These are phyloP conservation scores for Sitta carolinensis DNA, from an alignment of 2,797 vertebrate genomes.

Conservation along the genomic window DNA sequence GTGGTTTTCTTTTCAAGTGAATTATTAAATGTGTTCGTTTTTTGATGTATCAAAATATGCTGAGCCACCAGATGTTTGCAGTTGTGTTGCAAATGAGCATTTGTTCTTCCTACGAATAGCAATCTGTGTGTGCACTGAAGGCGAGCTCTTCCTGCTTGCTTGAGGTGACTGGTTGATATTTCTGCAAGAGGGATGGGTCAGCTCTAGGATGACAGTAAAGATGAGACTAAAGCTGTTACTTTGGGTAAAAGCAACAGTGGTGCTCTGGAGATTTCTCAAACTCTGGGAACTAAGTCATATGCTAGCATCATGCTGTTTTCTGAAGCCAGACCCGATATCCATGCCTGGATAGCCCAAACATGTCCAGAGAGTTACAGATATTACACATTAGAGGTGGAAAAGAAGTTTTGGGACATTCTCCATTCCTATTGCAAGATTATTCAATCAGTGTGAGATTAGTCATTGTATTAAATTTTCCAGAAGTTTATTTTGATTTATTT, in stretches of 20 bases:
- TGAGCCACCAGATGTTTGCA: not conserved
- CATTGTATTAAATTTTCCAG: not conserved
- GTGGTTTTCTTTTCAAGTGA: not conserved
- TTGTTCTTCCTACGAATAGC: not conserved
- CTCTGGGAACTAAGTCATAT: not conserved
- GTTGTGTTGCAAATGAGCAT: not conserved
- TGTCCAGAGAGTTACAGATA: not conserved
- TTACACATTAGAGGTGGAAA: not conserved
- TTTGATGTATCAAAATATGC: not conserved
- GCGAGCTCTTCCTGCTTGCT: not conserved
- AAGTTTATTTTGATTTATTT: not conserved
- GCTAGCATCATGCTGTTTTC: not conserved
- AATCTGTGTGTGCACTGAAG: not conserved
- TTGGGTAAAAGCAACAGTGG: not conserved
- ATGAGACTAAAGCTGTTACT: not conserved
- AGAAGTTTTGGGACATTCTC: not conserved
- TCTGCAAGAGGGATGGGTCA: not conserved
- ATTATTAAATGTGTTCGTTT: not conserved
- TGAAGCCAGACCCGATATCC: not conserved
- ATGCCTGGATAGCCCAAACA: not conserved
- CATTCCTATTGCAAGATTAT: not conserved
- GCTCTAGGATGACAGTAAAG: not conserved
- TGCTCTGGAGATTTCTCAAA: not conserved
- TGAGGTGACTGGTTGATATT: not conserved
- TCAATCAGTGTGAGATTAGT: not conserved